Evolutionary conservation across 2,113 vertebrate genomes (phyloP), one percentile per base, ranked within the genome.

Genomic region (Rhadina sibilatrix): DNA sequence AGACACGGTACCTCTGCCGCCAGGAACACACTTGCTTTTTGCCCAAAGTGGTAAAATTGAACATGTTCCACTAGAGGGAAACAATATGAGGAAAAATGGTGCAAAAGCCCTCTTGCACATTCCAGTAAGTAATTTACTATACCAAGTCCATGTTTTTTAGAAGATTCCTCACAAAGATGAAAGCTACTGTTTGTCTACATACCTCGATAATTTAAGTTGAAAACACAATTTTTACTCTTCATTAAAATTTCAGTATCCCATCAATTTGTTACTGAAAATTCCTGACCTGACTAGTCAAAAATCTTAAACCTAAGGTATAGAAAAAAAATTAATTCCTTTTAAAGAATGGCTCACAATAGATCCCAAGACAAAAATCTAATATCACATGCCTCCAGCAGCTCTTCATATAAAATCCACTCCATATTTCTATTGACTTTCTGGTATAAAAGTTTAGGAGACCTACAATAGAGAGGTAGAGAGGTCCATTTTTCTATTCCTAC

Each of bases 21-120:
- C 99, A 6, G 99, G 99, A 90, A 99, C 99, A 0, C 98, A 99
- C 94, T 97, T 99, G 82, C 97, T 99, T 61, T 99, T 98, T 93
- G 98, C 99, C 40, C 99, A 99, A 93, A 99, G 98, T 15, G 99
- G 99, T 71, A 98, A 98, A 96, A 99, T 99, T 42, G 99, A 99
- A 59, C 98, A 98, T 19, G 82, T 99, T 49, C 99, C 99, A 1
- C 82, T 99, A 78, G 98, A 98, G 9, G 98, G 98, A 44, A 98
- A 97, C 42, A 96, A 74, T 23, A 98, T 99, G 98, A 98, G 95
- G 97, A 99, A 99, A 97, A 94, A 82, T 0, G 93, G 98, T 25
- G 98, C 99, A 93, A 99, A 98, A 95, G 87, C 98, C 2, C 75
- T 99, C 66, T 98, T 99, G 71, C 98, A 99, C 30, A 94, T 99